Percentiles rank a stretch among this genome's conserved stretches.
Conservation (phyloP, 2,113 vertebrate species). For the Brachyistius frenatus region DNA sequence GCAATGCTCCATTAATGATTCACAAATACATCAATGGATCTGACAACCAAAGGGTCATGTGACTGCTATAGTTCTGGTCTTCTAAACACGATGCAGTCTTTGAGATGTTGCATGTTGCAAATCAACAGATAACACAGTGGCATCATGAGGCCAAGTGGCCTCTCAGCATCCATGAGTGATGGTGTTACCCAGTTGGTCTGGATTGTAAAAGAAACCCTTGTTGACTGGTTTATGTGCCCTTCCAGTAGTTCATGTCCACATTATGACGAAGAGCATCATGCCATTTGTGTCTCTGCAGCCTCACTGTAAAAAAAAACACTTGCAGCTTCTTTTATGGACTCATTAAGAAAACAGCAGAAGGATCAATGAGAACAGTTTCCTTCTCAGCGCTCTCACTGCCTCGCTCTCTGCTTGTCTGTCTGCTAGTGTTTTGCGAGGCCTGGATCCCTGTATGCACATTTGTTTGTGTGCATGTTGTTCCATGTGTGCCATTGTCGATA, state of each 20-base stretch:
- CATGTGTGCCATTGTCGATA: constrained; percentile 51
- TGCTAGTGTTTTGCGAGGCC: constrained; percentile 55
- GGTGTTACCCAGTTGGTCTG: neutral
- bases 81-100: no score
- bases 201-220: neutral
- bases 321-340: constrained; percentile 70
- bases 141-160: no score
- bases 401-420: constrained; percentile 19
- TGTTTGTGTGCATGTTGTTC: constrained; percentile 57
- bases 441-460: constrained; percentile 55
- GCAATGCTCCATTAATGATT: no score
- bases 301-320: constrained; percentile 69
- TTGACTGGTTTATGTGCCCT: constrained; percentile 15
- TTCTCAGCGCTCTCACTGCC: constrained; percentile 25
- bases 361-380: constrained; percentile 72
- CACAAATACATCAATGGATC: no score
- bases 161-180: neutral
- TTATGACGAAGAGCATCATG: constrained; percentile 43
- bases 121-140: neutral
- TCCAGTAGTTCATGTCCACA: constrained; percentile 20
- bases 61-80: no score
- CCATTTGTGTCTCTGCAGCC: constrained; percentile 40
- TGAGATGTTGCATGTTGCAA: no score
- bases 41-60: no score
- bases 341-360: constrained; percentile 71